Evolutionary conservation across 2,797 vertebrate genomes (phyloP).

Genomic region (Heteromormyrus szaboi): DNA sequence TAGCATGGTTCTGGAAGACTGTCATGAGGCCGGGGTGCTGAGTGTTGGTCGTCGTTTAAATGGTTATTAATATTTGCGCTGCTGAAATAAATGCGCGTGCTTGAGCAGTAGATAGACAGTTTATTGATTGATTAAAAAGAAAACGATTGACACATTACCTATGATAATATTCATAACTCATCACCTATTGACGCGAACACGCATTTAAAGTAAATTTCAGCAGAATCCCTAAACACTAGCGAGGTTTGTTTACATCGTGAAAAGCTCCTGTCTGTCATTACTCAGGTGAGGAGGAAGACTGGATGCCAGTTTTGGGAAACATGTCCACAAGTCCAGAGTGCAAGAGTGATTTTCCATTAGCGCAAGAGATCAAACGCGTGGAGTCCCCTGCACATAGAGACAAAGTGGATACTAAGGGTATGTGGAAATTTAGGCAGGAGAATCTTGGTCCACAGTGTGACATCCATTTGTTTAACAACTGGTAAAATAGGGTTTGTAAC

Average conservation of each 20-base stretch:
- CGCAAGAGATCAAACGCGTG: constrained; percentile 48
- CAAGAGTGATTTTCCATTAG: constrained; percentile 49
- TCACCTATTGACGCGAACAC: background rate
- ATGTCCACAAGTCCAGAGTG: constrained; percentile 58
- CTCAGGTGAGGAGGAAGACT: constrained; percentile 41
- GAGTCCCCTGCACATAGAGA: constrained; percentile 41
- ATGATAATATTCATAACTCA: background rate
- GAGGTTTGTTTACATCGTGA: background rate
- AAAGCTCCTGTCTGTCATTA: background rate
- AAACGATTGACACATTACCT: background rate
- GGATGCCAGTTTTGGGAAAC: constrained; percentile 61
- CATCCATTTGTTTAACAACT: background rate
- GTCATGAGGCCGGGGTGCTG: background rate
- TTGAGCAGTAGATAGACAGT: background rate
- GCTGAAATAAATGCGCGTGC: background rate
- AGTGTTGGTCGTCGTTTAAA: background rate
- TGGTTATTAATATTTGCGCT: background rate
- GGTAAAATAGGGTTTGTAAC: background rate
- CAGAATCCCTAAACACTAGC: background rate
- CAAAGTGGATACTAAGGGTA: constrained; percentile 56
- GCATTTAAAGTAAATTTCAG: background rate
- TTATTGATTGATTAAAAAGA: background rate
- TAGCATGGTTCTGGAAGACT: background rate
- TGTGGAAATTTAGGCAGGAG: constrained; percentile 24
- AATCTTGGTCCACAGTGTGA: background rate